Evolutionary conservation across 2,888 invertebrate species (phyloP), one percentile per base, ranked within the genome.

Genomic region (Standfussiana lucernea): DNA sequence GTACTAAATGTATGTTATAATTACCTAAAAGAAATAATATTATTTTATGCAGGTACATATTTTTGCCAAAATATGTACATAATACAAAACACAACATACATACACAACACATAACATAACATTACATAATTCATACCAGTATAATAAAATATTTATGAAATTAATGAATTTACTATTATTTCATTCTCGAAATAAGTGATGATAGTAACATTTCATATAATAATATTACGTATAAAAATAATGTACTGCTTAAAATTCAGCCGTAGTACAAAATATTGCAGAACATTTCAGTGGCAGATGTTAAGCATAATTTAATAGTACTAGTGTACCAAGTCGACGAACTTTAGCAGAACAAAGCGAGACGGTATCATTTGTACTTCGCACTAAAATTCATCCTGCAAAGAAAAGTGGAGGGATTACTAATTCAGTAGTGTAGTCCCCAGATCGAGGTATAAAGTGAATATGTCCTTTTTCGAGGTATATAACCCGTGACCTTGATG

Each of bases 351-450:
- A 78, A 89, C 78, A 85, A 86, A 81, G 79, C 75, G 80, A 72
- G 76, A 75, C 65, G 61, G 78, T 85, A 81, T 86, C 78, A 86
- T 83, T 88, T 79, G 79, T 77, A 84, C 85, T 80, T 75, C n/a
- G 67, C 72, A 82, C 86, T 83, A 79, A 88, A 91, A 87, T 88
- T 87, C 79, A 86, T 86, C 77, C 69, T 69, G 76, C 82, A 75
- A 87, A 89, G 88, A 83, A 86, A 82, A 87, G 79, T 84, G 74
- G 75, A 70, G 67, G 73, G 80, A 86, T 89, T 86, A 88, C 84
- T 88, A 88, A 91, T 90, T 90, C 89, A 89, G 83, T 86, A 88
- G 84, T 87, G 86, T 74, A 47, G 76, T 78, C 77, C 83, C 79
- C 72, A 86, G 84, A 85, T 82, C 78, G 77, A 82, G 82, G 82